phyloP scores from a whole-genome alignment of 2,888 invertebrate species.

The Agrochola lychnidis region DNA sequence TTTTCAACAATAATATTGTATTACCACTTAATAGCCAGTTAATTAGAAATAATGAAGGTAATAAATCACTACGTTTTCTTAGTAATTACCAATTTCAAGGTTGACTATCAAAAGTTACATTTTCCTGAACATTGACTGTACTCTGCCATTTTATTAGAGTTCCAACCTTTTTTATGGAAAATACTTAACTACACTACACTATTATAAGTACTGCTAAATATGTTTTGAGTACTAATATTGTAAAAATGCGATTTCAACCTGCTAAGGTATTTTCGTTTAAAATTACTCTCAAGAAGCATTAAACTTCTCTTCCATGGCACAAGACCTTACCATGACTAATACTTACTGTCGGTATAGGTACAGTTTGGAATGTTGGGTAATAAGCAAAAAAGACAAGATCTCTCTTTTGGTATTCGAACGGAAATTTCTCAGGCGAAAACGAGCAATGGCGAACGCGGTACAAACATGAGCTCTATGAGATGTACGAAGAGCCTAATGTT shows the following conservation, averaged over 20 bases:
- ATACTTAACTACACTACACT: background rate
- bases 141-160: background rate
- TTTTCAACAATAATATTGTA: slow-evolving; percentile 34
- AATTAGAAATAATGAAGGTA: slow-evolving; percentile 32
- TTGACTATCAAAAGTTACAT: slow-evolving; percentile 27
- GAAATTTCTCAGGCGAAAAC: background rate
- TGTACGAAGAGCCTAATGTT: background rate
- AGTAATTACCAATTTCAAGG: slow-evolving; percentile 42
- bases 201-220: no score
- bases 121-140: slow-evolving; percentile 2
- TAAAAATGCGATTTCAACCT: background rate
- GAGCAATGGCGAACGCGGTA: background rate
- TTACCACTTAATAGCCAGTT: slow-evolving; percentile 24
- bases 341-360: background rate
- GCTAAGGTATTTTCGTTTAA: background rate
- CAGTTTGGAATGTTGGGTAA: background rate
- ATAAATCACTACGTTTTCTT: slow-evolving; percentile 36
- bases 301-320: background rate
- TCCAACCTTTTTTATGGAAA: background rate
- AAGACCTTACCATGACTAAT: background rate
- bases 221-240: background rate
- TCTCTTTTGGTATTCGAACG: background rate
- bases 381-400: background rate
- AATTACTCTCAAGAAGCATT: background rate
- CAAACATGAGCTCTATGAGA: background rate